Evolutionary conservation across 1,140 invertebrate species (phyloP).

Genomic region (Drosophila nigromelanica): DNA sequence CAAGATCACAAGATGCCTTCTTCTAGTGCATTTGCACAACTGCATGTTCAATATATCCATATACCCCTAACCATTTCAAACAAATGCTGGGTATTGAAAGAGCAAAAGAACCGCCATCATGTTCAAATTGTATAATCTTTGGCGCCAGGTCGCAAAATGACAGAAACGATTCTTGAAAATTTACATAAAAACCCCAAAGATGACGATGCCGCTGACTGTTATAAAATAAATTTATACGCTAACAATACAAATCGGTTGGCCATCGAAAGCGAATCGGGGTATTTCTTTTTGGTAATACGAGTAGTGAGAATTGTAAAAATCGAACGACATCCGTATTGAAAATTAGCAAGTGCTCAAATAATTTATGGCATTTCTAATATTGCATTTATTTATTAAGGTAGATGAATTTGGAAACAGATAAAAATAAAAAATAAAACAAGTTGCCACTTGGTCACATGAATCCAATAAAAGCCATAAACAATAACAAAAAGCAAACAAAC

Average conservation of each 20-base stretch:
- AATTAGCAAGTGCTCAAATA: slow-evolving; percentile 58
- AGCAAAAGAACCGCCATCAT: slow-evolving; percentile 27
- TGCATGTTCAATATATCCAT: no score
- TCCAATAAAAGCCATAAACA: slow-evolving; percentile 37
- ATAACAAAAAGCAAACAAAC: slow-evolving; percentile 56
- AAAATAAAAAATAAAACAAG: slow-evolving; percentile 38
- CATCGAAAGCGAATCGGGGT: slow-evolving; percentile 15
- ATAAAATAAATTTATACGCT: slow-evolving; percentile 18
- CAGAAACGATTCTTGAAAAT: slow-evolving; percentile 21
- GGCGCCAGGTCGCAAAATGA: slow-evolving; percentile 27
- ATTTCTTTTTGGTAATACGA: slow-evolving; percentile 14
- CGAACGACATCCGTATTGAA: slow-evolving; percentile 47
- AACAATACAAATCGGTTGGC: slow-evolving; percentile 4
- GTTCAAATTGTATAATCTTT: slow-evolving; percentile 27
- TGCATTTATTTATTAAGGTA: slow-evolving; percentile 59
- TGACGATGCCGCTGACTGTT: slow-evolving; percentile 1
- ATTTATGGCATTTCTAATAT: slow-evolving; percentile 43
- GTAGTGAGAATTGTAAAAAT: slow-evolving; percentile 8
- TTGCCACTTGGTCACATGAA: slow-evolving; percentile 63
- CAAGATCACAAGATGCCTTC: no score
- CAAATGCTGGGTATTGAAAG: neutral
- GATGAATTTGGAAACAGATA: slow-evolving; percentile 40
- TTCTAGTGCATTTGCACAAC: no score
- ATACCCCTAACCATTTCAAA: neutral
- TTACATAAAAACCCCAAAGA: slow-evolving; percentile 25